Conservation (phyloP, 2,113 vertebrate genomes). For the Balaeniceps rex region DNA sequence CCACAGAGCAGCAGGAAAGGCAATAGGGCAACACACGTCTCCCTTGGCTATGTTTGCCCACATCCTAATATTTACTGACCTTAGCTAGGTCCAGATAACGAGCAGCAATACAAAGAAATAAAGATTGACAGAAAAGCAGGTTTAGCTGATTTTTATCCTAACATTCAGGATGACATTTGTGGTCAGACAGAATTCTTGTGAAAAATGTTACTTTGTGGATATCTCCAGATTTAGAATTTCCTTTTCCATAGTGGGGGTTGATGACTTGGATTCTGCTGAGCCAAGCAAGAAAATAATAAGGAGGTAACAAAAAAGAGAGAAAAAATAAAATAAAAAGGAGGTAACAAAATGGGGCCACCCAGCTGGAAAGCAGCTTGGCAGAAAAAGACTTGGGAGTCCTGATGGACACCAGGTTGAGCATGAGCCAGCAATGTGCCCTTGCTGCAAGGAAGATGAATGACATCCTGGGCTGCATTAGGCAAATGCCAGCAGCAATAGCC, state of each 20-base stretch:
- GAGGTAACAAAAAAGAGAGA: background rate
- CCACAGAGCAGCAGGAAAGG: background rate
- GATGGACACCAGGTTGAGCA: background rate
- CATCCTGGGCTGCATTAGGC: background rate
- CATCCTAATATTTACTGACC: background rate
- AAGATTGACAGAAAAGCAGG: background rate
- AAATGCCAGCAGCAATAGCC: no score
- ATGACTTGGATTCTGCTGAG: background rate
- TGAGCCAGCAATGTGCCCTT: background rate
- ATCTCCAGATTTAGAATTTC: background rate
- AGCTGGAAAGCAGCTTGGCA: background rate
- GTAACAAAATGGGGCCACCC: background rate
- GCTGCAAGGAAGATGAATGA: background rate
- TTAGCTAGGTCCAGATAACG: background rate
- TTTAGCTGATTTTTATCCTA: background rate
- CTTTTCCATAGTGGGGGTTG: background rate
- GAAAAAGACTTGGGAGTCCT: background rate
- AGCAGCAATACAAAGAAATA: background rate
- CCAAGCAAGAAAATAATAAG: background rate
- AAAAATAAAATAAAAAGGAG: background rate
- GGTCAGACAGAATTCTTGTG: background rate
- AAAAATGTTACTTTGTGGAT: background rate
- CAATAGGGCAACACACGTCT: rapidly evolving
- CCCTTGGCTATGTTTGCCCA: background rate
- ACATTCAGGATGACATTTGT: background rate